Evolutionary conservation across 2,888 invertebrate genomes (phyloP), one percentile per base, ranked within the genome.

Genomic region (Micoletzkya japonica): DNA sequence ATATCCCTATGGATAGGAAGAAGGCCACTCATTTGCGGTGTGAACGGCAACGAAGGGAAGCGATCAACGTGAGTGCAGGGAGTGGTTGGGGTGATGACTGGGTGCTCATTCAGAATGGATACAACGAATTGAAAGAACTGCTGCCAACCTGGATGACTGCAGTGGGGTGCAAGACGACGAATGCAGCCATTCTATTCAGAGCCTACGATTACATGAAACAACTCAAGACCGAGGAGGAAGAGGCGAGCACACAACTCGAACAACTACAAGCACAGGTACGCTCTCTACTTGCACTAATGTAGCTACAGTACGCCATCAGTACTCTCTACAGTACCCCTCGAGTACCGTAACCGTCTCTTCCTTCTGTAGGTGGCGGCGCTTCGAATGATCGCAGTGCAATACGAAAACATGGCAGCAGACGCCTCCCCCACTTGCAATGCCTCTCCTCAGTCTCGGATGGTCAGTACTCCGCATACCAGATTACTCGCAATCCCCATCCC

Each of bases 121-220:
- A 85, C 75, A 77, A 70, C 34, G 85, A 84, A 34, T 67, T 85
- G 70, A 85, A 85, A 67, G 83, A 84, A 60, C 75, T 85, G 52
- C 77, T 85, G 58, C 85, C 85, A 4, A 77, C 81, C 17, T 80
- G 80, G 1, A 74, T 84, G 56, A 77, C 81, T 1, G 79, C 82
- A 10, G 70, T 79, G 44, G 85, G 85, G 14, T 85, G 84, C 72
- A 85, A 85, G 73, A 84, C 82, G 2, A 85, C 85, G 7, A 85
- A 85, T 67, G 85, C 85, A 0, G 78, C 83, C 30, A 82, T 85
- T 71, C 71, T 85, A 30, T 85, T 83, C 73, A 74, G 79, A 74
- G 84, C 85, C 20, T 81, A 78, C 52, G 85, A 85, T 49, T 85
- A 82, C 74, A 77, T 86, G 64, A 76, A 79, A 30, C 74, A 82